Evolutionary conservation across 2,888 invertebrate genomes (phyloP), one percentile per base, ranked within the genome.

Genomic region (Iselma pallidipennis): DNA sequence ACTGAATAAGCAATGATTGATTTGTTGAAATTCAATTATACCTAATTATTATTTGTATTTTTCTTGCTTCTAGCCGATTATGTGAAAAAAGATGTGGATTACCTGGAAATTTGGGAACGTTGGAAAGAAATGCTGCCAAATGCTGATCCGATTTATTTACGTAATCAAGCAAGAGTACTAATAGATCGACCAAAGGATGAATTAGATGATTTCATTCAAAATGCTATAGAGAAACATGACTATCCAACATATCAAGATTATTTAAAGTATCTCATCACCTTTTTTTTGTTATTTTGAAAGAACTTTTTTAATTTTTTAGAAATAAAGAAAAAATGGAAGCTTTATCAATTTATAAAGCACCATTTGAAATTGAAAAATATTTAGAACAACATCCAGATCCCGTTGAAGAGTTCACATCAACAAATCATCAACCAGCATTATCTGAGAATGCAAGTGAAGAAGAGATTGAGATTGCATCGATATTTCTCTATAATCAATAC

Each of bases 231-330:
- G 33, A 74, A 74, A 6, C 69, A 73, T 55, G 74, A 78, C 61
- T 80, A 77, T 71, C 81, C 81, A 33, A 77, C 78, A 1, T 75
- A 77, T 72, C 72, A 77, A 48, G 76, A 80, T n/a, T 81, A 80
- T 71, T 59, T 77, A 45, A 77, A 76, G 79, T 78, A 72, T 67
- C 71, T 66, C 5, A 6, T 14, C 12, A 23, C 19, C 9, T 7
- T 19, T 26, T 26, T 7, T 12, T 7, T 16, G 19, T 9, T 48
- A 6, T 7, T 6, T 14, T 10, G 9, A 48, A 14, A 48, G n/a
- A 48, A 53, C 5, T 49, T 10, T 21, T 45, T n/a, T 12, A 23
- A 26, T 23, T 45, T 70, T 71, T 29, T 51, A 78, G 78, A 57
- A 63, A 65, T 23, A 66, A 72, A 57, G 70, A 75, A 65, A 68